phyloP scores from a whole-genome alignment of 2,888 invertebrate species.

The Lepeophtheirus nordmannii region DNA sequence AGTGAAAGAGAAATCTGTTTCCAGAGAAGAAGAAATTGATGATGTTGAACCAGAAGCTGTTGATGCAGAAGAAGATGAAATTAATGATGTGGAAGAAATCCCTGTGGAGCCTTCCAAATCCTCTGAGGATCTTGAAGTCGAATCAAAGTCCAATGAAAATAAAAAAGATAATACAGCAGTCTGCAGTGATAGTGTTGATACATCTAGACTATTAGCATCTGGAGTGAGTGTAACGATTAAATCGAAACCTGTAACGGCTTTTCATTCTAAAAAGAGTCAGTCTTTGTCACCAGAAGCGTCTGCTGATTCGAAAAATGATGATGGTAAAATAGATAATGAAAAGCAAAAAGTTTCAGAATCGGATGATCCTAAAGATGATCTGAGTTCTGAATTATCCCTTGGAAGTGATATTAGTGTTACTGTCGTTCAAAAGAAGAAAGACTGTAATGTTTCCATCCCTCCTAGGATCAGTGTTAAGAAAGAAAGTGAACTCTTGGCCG shows the following conservation, averaged over 20 bases:
- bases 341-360: slow-evolving; percentile 24
- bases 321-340: slow-evolving; percentile 13
- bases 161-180: slow-evolving; percentile 9
- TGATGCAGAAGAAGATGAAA: slow-evolving; percentile 12
- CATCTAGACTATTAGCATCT: slow-evolving; percentile 2
- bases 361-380: slow-evolving; percentile 22
- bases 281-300: not conserved
- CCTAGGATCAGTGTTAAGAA: slow-evolving; percentile 19
- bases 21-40: slow-evolving; percentile 14
- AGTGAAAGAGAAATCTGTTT: not conserved
- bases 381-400: slow-evolving; percentile 9
- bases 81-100: slow-evolving; percentile 25
- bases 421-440: slow-evolving; percentile 25
- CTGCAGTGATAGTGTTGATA: not conserved
- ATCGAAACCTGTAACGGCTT: not conserved
- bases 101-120: slow-evolving; percentile 27
- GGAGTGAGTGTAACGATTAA: slow-evolving; percentile 14
- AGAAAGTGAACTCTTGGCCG: slow-evolving; percentile 11
- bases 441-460: not conserved
- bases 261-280: not conserved
- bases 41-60: slow-evolving; percentile 23
- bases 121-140: slow-evolving; percentile 26
- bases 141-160: slow-evolving; percentile 24
- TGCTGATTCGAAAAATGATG: not conserved
- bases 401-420: slow-evolving; percentile 26